phyloP scores from a whole-genome alignment of 2,888 invertebrate species.

The Hydrotaea diabolus region DNA sequence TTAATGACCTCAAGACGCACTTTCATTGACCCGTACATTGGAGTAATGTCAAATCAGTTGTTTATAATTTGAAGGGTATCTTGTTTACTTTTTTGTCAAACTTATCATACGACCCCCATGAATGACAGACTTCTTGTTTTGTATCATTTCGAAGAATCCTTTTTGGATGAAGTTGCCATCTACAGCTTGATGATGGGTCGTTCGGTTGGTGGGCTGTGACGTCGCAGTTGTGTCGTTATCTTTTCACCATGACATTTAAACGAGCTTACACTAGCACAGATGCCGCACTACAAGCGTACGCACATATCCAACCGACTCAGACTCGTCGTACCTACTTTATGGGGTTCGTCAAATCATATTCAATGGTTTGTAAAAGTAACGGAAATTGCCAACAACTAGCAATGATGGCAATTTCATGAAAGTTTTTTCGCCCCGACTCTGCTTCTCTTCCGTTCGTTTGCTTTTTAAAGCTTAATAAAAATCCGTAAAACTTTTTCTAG shows the following conservation, averaged over 20 bases:
- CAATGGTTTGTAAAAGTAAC: constrained; percentile 42
- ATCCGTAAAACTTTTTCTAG: too few relatives aligned
- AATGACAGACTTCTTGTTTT: background rate
- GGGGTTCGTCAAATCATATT: constrained; percentile 28
- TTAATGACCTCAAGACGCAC: too few relatives aligned
- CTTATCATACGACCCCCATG: background rate
- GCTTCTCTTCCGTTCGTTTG: background rate
- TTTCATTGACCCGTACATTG: too few relatives aligned
- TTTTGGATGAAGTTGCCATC: background rate
- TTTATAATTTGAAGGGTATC: too few relatives aligned
- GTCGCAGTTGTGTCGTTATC: constrained; percentile 7
- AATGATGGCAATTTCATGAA: constrained; percentile 39
- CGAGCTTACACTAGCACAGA: background rate
- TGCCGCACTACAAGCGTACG: background rate
- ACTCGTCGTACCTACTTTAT: background rate
- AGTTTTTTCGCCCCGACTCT: background rate
- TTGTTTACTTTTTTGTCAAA: too few relatives aligned
- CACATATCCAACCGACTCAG: constrained; percentile 1
- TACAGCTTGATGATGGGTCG: background rate
- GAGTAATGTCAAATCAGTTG: too few relatives aligned
- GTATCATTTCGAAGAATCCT: background rate
- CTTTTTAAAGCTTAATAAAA: too few relatives aligned
- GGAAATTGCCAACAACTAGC: constrained; percentile 56
- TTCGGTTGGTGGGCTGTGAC: background rate
- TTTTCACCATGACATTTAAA: constrained; percentile 41